A percentile compares a stretch with the other conserved stretches of the same genome.
phyloP scores from a whole-genome alignment of 1,140 invertebrate species.

The Planococcus citri region DNA sequence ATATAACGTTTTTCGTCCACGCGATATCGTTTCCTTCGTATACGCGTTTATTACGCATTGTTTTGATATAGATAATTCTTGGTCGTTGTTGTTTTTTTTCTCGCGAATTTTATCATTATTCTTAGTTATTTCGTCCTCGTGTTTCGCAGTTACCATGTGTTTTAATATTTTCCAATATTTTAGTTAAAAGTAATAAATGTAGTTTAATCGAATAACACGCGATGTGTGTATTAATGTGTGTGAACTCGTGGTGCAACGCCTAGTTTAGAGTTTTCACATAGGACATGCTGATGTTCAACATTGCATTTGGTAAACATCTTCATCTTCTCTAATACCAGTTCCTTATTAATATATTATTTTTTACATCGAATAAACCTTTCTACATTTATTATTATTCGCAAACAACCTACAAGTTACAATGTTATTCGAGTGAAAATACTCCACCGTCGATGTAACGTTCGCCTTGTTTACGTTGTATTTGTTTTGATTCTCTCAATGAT shows the following conservation, averaged over 20 bases:
- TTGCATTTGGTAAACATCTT: neutral
- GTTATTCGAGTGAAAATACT: too few species aligned
- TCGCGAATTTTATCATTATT: neutral
- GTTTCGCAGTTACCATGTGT: constrained; percentile 6
- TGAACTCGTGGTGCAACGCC: neutral
- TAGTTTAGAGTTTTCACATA: neutral
- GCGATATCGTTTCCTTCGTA: neutral
- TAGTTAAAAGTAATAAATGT: neutral
- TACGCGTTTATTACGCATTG: constrained; percentile 7
- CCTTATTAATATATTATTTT: too few species aligned
- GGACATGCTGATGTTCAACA: neutral
- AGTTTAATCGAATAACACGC: neutral
- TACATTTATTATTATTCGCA: too few species aligned
- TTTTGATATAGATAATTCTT: neutral
- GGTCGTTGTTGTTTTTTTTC: neutral
- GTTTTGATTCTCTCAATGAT: neutral
- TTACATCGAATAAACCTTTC: too few species aligned
- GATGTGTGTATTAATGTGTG: neutral
- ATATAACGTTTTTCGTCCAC: neutral
- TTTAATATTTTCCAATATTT: too few species aligned
- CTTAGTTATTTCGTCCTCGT: too few species aligned
- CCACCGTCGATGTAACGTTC: too few species aligned
- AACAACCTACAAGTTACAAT: too few species aligned
- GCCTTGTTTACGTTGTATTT: neutral
- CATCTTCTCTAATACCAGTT: neutral